Base-by-base conservation (phyloP, 2,797 vertebrate genomes). In the Harpagifer antarcticus region DNA sequence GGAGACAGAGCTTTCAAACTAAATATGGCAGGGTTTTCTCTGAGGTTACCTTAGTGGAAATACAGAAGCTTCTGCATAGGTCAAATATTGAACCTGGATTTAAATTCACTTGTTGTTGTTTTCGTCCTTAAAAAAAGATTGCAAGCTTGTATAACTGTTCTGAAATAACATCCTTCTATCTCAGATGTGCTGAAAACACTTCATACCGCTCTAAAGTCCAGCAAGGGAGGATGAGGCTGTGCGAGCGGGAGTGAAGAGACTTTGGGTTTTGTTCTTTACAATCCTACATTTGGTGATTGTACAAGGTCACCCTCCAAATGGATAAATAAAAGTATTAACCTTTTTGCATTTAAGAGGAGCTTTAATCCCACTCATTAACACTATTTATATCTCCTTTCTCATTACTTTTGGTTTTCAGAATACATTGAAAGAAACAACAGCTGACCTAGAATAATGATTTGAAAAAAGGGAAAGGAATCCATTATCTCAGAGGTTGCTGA, bases 1-100 rank as follows among this genome's bases (percentile, higher is more conserved):
- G 83, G 75, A 88, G 78, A 65, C 72, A 81, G 70, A 14, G 55
- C 73, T 91, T 83, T 80, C 75, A 89, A 79, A 91, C 88, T 54
- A 86, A 90, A 89, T 56, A 54, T 78, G 79, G 42, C 86, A 81
- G 68, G 57, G 37, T 74, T 79, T 91, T 89, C 61, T 86, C 80
- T 79, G 67, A 15, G 42, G 42, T 48, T 27, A 69, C 70, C 33
- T 61, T 45, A 16, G 20, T 68, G 43, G 49, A 75, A 72, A 62
- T 55, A 59, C 62, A 57, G 20, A 52, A 37, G 66, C 47, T 40
- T 57, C 68, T 58, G 43, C 43, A 79, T 62, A 42, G 59, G 70
- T 76, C 68, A 72, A 82, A 90, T 84, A 82, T 86, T 81, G 76
- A 85, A 81, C 72, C 64, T 65, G 47, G 68, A 77, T 89, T 83